Conservation (phyloP, 1,140 invertebrate species). For the Drosophila truncata region DNA sequence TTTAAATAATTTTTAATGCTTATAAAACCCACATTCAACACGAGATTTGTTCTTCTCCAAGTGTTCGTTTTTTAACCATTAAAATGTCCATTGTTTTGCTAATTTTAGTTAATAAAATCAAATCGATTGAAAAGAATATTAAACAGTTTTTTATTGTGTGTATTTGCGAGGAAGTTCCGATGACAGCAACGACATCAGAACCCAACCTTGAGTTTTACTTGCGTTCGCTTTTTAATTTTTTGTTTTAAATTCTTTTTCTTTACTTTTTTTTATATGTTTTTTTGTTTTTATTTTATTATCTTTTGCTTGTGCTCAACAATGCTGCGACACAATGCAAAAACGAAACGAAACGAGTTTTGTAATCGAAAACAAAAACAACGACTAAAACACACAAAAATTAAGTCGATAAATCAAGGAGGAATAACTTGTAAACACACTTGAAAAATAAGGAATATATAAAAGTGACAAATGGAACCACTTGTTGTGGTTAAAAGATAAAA, state of each 20-base stretch:
- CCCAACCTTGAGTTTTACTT: constrained; percentile 57
- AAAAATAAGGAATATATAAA: constrained; percentile 9
- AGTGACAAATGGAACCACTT: neutral
- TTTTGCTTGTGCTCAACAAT: constrained; percentile 42
- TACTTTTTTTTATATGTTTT: constrained; percentile 19
- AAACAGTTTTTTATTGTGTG: constrained; percentile 16
- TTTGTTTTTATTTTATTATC: constrained; percentile 19
- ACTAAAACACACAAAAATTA: constrained; percentile 25
- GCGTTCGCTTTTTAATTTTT: constrained; percentile 35
- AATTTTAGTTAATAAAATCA: neutral
- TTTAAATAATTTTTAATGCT: too few species aligned
- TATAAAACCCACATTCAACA: neutral
- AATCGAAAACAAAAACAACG: constrained; percentile 43
- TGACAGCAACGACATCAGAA: constrained; percentile 44
- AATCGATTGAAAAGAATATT: constrained; percentile 7
- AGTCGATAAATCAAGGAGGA: constrained; percentile 27
- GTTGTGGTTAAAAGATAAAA: neutral
- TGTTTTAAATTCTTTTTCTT: constrained; percentile 11
- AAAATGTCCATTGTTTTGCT: neutral
- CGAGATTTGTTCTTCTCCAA: neutral
- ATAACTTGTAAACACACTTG: constrained; percentile 7
- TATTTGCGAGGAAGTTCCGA: constrained; percentile 37
- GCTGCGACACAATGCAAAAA: constrained; percentile 61
- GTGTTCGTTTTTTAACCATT: neutral
- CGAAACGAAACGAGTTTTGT: constrained; percentile 62